Percentiles rank a stretch among this genome's conserved stretches.
These are phyloP conservation scores for Tachypleus tridentatus DNA, from an alignment of 1,140 invertebrate species.

Conservation along the genomic window DNA sequence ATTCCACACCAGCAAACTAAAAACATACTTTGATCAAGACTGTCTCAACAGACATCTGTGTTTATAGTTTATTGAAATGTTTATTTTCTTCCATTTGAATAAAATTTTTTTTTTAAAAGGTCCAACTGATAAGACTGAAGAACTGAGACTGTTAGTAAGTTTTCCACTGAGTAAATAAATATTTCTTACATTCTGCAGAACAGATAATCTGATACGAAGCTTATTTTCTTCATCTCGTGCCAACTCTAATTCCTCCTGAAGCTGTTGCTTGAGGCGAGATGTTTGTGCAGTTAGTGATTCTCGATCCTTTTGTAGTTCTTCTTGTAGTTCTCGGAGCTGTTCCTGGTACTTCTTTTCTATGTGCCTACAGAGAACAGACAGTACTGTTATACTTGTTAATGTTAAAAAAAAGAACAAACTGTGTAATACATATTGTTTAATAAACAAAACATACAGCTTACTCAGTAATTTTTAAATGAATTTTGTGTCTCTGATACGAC, in stretches of 20 bases:
- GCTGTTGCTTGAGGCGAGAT: conserved; percentile 16
- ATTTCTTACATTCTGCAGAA: too few relatives aligned
- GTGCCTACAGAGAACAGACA: conserved; percentile 34
- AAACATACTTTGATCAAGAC: too few relatives aligned
- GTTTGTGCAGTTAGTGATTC: conserved; percentile 45
- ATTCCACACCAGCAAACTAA: too few relatives aligned
- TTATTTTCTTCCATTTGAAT: too few relatives aligned
- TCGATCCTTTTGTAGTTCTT: conserved; percentile 51
- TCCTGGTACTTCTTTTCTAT: conserved; percentile 63
- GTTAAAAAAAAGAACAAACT: neutral
- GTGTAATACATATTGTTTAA: neutral
- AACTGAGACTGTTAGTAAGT: too few relatives aligned
- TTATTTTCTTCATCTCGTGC: conserved; percentile 41
- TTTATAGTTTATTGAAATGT: too few relatives aligned
- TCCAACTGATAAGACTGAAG: too few relatives aligned
- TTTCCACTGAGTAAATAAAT: too few relatives aligned
- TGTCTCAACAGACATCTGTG: too few relatives aligned
- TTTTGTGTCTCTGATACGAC: neutral
- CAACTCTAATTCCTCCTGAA: conserved; percentile 34
- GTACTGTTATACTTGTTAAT: neutral
- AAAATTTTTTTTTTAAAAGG: too few relatives aligned
- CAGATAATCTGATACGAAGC: too few relatives aligned
- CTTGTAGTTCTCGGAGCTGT: conserved; percentile 51
- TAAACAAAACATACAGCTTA: neutral
- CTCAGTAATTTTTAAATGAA: neutral